phyloP scores from a whole-genome alignment of 37 sponge, comb jelly and placozoan species.

The Chondrilla cf. caribensis region DNA sequence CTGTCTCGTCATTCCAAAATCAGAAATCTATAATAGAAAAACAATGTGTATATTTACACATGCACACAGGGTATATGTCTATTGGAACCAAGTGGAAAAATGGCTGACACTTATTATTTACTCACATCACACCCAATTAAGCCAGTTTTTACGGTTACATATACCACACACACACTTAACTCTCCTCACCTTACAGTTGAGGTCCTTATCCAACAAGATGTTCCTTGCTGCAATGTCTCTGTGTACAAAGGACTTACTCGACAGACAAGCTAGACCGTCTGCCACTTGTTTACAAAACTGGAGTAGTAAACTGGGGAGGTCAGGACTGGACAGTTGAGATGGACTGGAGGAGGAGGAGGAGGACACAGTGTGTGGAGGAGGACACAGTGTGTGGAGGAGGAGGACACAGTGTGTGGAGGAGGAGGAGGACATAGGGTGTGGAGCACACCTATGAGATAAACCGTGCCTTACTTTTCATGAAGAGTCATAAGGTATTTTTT shows the following conservation, averaged over 20 bases:
- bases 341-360: not conserved
- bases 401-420: no score
- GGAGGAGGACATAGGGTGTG: no score
- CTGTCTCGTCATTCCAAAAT: slow-evolving; percentile 9
- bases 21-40: slow-evolving; percentile 4
- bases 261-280: slow-evolving; percentile 17
- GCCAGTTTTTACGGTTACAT: no score
- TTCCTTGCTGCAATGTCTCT: slow-evolving; percentile 41
- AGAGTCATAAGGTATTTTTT: not conserved
- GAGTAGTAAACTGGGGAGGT: slow-evolving; percentile 20
- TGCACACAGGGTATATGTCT: no score
- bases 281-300: slow-evolving; percentile 28
- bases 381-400: no score
- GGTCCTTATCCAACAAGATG: slow-evolving; percentile 15
- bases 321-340: not conserved
- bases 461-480: not conserved
- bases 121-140: no score
- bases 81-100: no score
- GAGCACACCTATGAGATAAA: no score
- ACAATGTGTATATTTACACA: no score
- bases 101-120: not conserved
- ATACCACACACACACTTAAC: no score
- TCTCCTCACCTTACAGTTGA: slow-evolving; percentile 16
- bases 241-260: slow-evolving; percentile 34
- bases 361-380: no score